These are phyloP conservation scores for Galeopterus variegatus DNA, from an alignment of 2,113 vertebrate genomes.

Conservation along the genomic window DNA sequence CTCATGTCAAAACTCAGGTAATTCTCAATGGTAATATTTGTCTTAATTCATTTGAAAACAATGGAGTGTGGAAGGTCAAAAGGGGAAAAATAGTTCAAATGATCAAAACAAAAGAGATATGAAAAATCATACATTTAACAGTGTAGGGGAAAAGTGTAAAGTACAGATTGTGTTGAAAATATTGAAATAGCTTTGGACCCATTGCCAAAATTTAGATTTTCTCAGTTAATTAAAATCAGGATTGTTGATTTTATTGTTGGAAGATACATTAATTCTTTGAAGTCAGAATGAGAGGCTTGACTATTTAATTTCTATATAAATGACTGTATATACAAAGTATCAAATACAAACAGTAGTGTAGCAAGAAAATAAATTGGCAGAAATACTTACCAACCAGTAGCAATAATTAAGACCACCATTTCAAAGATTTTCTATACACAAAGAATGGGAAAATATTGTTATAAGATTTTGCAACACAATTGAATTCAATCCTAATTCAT, in stretches of 20 bases:
- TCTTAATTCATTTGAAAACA: constrained; percentile 56
- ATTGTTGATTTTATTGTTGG: constrained; percentile 67
- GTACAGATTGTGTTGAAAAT: constrained; percentile 56
- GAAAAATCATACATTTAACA: constrained; percentile 53
- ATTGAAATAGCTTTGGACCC: background rate
- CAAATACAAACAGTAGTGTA: constrained; percentile 82
- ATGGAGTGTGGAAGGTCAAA: background rate
- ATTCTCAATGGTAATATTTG: constrained; percentile 56
- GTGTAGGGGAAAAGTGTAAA: background rate
- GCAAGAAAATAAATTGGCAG: constrained; percentile 86
- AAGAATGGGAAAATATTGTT: constrained; percentile 63
- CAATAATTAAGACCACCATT: constrained; percentile 78
- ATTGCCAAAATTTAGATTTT: constrained; percentile 53
- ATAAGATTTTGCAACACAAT: background rate
- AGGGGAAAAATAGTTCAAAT: constrained; percentile 47
- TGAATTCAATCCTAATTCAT: background rate
- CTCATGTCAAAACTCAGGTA: constrained; percentile 55
- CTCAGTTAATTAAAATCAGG: constrained; percentile 33
- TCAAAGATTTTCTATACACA: constrained; percentile 70
- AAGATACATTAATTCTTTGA: constrained; percentile 79
- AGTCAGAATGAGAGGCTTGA: constrained; percentile 80
- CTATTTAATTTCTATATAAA: constrained; percentile 78
- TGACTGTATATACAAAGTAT: constrained; percentile 83
- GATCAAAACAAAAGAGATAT: constrained; percentile 52
- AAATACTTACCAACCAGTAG: constrained; percentile 80